Evolutionary conservation across 1,140 invertebrate genomes (phyloP), one percentile per base, ranked within the genome.

Genomic region (Heliconius eleuchia): DNA sequence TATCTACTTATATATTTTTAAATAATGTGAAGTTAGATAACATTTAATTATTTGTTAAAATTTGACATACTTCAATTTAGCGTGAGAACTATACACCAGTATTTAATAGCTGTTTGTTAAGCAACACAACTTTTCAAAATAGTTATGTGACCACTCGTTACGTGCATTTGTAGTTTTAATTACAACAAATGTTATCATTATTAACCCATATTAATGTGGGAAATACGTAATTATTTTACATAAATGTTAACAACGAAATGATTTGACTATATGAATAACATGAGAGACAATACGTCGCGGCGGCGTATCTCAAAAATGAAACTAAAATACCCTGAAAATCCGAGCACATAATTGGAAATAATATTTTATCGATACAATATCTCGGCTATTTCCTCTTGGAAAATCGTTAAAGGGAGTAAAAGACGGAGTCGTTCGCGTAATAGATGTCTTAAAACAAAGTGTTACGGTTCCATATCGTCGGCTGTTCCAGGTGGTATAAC

Each of bases 341-440:
- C 78, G 87, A 87, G 81, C 81, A 88, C 86, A 87, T 91, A 91
- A 92, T 92, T 92, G 91, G 90, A 92, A 92, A 91, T 88, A 89
- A 93, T 89, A 89, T 92, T 89, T 90, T 91, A 91, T 91, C 91
- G 91, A 90, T 90, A 86, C 82, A 89, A 89, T 87, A 93, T 90
- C 91, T 87, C 87, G 87, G 81, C 82, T 86, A 87, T 88, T 91
- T 91, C 88, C 82, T 75, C 46, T 78, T 74, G 73, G 78, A 80
- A 75, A 75, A 74, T 74, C 23, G 23, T n/a, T 78, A 78, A 79
- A 80, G 23, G 77, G 27, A 71, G 52, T 82, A 84, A 80, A 7
- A 70, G 71, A 77, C 73, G 57, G 23, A 37, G 34, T 50, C 19
- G 52, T 60, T 60, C 57, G 27, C 23, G 70, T 71, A 80, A 50